These are phyloP conservation scores for Drosophila subsilvestris DNA, from an alignment of 2,888 invertebrate genomes.

Conservation along the genomic window DNA sequence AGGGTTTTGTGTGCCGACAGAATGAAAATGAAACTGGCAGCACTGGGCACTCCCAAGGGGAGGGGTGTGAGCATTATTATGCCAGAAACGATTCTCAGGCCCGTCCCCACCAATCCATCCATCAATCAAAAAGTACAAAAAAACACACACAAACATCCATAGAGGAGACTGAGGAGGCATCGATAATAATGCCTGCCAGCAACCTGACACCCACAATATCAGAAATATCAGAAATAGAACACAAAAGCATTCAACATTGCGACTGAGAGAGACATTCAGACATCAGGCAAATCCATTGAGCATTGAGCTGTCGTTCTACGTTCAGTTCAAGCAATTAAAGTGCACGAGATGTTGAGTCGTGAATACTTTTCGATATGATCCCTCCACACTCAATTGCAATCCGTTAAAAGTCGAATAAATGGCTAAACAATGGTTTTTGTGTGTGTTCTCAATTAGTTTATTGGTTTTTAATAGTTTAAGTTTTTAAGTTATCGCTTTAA, in stretches of 20 bases:
- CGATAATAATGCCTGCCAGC: slow-evolving; percentile 49
- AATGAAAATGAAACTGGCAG: slow-evolving; percentile 11
- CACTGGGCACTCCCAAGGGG: not conserved
- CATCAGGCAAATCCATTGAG: slow-evolving; percentile 44
- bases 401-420: not conserved
- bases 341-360: slow-evolving; percentile 33
- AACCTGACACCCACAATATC: slow-evolving; percentile 46
- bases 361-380: slow-evolving; percentile 17
- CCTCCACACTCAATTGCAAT: slow-evolving; percentile 1
- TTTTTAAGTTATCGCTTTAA: not conserved
- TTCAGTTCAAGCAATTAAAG: slow-evolving; percentile 52
- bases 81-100: slow-evolving; percentile 36
- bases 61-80: slow-evolving; percentile 34
- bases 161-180: slow-evolving; percentile 9
- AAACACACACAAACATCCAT: slow-evolving; percentile 25
- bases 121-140: slow-evolving; percentile 59
- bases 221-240: slow-evolving; percentile 14
- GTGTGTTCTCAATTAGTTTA: not conserved
- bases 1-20: slow-evolving; percentile 14
- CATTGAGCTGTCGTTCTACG: slow-evolving; percentile 22
- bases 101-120: slow-evolving; percentile 24
- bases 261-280: slow-evolving; percentile 29
- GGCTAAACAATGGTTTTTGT: not conserved
- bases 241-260: slow-evolving; percentile 24
- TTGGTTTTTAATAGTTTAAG: not conserved